Evolutionary conservation across 2,797 vertebrate genomes (phyloP), one percentile per base, ranked within the genome.

Genomic region (Sphenodon punctatus): DNA sequence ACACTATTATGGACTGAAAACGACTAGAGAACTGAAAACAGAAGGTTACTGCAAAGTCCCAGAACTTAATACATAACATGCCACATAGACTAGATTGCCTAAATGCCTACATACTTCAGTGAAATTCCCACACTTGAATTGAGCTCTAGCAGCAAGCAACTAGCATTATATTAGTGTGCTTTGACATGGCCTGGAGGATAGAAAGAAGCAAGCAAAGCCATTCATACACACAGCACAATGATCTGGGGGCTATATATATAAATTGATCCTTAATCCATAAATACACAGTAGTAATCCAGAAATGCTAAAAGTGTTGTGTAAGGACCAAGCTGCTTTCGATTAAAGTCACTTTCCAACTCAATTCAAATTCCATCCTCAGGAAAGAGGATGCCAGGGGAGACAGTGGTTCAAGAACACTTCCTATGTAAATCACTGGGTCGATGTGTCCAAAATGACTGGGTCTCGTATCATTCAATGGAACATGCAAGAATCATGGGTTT

Each of bases 301-400:
- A 12, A 46, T 59, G 67, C 63, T 74, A 86, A 76, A 66, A 41
- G 73, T 83, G 83, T 83, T 85, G 80, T 82, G 73, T 56, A 77
- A 89, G 34, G 23, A 34, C 19, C 63, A 17, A 38, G 65, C 7
- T 49, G 65, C 17, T n/a, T 27, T 48, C 25, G 34, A 8, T 25
- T 43, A 42, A 13, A 5, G 34, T 53, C 25, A 43, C 17, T 43
- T n/a, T n/a, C n/a, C n/a, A 14, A 46, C 4, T n/a, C 10, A 32
- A 61, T n/a, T 20, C 32, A 42, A 41, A 60, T 13, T 51, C 48
- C 7, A 30, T 27, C n/a, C 64, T 53, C 20, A 64, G 25, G 48
- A 70, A 70, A 46, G 56, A 22, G 17, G 10, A 27, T 46, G 22
- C n/a, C 25, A 38, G 43, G 64, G 23, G 46, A n/a, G 14, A 13